Evolutionary conservation across 2,113 vertebrate species (phyloP), one percentile per base, ranked within the genome.

Genomic region (Seriola dumerili): DNA sequence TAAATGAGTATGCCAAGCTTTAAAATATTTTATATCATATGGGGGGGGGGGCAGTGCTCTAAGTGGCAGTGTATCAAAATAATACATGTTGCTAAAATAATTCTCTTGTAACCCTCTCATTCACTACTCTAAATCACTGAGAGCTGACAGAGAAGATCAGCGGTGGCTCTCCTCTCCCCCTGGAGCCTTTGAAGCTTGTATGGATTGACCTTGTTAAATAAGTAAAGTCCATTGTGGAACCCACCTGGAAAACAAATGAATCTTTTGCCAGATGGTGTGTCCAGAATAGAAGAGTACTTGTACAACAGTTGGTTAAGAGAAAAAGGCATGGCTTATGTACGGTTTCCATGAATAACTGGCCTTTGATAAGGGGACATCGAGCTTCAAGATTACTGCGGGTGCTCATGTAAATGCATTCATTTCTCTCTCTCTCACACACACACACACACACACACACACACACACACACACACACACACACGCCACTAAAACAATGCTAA

Each of bases 181-280:
- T 25, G 48, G 66, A 85, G 74, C 71, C 85, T 89, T 85, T 94
- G 91, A 90, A 92, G 92, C 89, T 83, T 46, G 71, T 64, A 66
- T 66, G 80, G 78, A 66, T 73, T 90, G 92, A 94, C 92, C 93
- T 93, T 92, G 90, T 92, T 94, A 83, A 94, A 92, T 93, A 94
- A 91, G 87, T 93, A 72, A 90, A 83, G 86, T 87, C 90, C 85
- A 88, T 64, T 61, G 78, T 75, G 40, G 50, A 76, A 85, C 73
- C 67, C 85, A 92, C 88, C 88, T 92, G 88, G 89, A 89, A 88
- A 88, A 92, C 73, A 86, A 89, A 90, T 90, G 79, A 93, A 91
- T 80, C 78, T 62, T 77, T 65, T 57, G 62, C 79, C 75, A 74
- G 70, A 85, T 76, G 85, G 76, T 25, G 67, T 80, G 84, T 83